Base-by-base conservation (phyloP, 1,140 invertebrate species). In the Hestina assimilis region DNA sequence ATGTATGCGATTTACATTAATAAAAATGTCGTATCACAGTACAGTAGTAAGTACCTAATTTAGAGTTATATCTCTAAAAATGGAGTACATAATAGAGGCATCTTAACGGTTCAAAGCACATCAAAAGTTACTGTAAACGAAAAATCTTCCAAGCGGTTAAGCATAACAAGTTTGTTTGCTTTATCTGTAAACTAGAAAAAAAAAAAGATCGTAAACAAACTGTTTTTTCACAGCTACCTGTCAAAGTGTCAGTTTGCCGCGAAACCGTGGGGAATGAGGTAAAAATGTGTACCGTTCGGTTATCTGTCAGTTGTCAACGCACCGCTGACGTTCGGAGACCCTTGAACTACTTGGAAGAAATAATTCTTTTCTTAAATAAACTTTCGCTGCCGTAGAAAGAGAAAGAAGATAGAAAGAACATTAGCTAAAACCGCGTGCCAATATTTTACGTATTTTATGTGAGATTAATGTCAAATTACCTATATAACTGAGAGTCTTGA, bases 241-340 rank as follows among this genome's bases (percentile, higher is more conserved):
- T 57, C 46, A 57, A 57, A 57, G 19, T 50, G 55, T 50, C 55
- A 43, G 40, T 58, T 58, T 45, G 29, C 24, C 9, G 21, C 26
- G 28, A 51, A 58, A 51, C n/a, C 15, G 9, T 50, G 26, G 20
- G 55, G 38, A 58, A 58, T 28, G 33, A 28, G 54, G 45, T 48
- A 48, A 48, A 40, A 47, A 51, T 48, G 45, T 29, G 35, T 57
- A 24, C 33, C 33, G 17, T 40, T 41, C 33, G 14, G 17, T 35
- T 31, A 50, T 46, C 54, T 48, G 38, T 41, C 54, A 23, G 28
- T 38, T 35, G 33, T 35, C 35, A 9, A 28, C 35, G 5, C 11
- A n/a, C 17, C 26, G 12, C 17, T 9, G 26, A 20, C 4, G 40
- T 28, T 26, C 20, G 21, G 11, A 24, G 45, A 26, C 54, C 35